A percentile compares a stretch with the other conserved stretches of the same genome.
phyloP scores from a whole-genome alignment of 1,140 invertebrate genomes.

The Monomorium pharaonis region DNA sequence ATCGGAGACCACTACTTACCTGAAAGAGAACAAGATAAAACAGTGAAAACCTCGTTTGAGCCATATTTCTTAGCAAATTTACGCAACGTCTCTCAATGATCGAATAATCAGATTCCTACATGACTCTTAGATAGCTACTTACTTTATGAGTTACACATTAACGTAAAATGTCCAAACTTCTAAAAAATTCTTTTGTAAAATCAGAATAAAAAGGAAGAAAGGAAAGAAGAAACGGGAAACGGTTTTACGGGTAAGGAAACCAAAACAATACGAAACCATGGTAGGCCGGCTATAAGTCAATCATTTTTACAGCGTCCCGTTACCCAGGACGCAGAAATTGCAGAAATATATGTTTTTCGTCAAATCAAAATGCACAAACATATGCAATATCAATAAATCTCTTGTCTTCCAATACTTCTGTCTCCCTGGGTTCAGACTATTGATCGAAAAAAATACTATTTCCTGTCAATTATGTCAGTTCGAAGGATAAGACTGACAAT shows the following conservation, averaged over 20 bases:
- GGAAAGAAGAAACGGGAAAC: no score
- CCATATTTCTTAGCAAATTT: neutral
- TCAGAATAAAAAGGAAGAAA: neutral
- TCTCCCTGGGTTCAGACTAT: neutral
- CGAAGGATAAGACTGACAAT: neutral
- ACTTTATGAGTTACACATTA: neutral
- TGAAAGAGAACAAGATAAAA: conserved; percentile 77
- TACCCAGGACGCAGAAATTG: neutral
- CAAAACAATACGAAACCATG: neutral
- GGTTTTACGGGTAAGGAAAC: neutral
- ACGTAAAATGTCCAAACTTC: conserved; percentile 1
- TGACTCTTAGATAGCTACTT: neutral
- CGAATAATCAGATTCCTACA: neutral
- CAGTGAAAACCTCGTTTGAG: conserved; percentile 22
- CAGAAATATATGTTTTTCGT: neutral
- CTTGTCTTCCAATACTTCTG: neutral
- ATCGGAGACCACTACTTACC: conserved; percentile 85
- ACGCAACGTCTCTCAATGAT: neutral
- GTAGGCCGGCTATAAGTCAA: neutral
- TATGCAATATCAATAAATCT: neutral
- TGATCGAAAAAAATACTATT: neutral
- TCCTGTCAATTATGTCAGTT: neutral
- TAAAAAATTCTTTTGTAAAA: neutral
- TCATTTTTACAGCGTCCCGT: neutral
- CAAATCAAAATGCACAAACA: neutral